Evolutionary conservation across 2,113 vertebrate genomes (phyloP).

Genomic region (Kobus ellipsiprymnus): DNA sequence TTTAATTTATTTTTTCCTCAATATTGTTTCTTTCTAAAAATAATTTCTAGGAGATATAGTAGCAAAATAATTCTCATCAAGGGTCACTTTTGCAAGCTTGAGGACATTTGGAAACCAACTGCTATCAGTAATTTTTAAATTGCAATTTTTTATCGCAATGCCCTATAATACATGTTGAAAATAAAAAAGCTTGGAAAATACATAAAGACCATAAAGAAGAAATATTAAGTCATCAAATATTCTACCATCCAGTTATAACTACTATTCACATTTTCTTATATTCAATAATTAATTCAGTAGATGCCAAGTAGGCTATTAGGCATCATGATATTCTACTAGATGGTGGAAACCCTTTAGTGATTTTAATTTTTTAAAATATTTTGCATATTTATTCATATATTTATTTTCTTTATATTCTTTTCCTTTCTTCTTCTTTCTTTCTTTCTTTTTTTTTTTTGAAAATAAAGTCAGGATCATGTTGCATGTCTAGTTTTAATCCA

Average conservation of each 20-base stretch:
- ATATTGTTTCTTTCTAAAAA: not conserved
- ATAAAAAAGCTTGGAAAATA: not conserved
- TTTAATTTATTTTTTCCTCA: conserved; percentile 20
- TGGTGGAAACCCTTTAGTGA: not conserved
- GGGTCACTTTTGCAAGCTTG: not conserved
- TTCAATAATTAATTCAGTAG: not conserved
- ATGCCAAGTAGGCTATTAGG: not conserved
- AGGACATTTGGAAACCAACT: not conserved
- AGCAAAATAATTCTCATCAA: not conserved
- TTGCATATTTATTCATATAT: not conserved
- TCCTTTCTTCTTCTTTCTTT: not conserved
- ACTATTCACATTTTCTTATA: not conserved
- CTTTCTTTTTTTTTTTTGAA: not conserved
- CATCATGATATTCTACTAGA: not conserved
- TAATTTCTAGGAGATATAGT: not conserved
- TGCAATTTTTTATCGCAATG: not conserved
- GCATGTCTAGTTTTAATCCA: not conserved
- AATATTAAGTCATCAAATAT: conserved; percentile 20
- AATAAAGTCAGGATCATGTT: not conserved
- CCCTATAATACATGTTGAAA: not conserved
- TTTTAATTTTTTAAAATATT: not conserved
- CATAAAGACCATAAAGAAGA: not conserved
- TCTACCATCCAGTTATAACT: not conserved
- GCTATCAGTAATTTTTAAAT: not conserved
- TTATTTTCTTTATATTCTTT: not conserved